Percentiles rank a stretch among this genome's conserved stretches.
Conservation (phyloP, 2,113 vertebrate genomes). For the Galemys pyrenaicus region DNA sequence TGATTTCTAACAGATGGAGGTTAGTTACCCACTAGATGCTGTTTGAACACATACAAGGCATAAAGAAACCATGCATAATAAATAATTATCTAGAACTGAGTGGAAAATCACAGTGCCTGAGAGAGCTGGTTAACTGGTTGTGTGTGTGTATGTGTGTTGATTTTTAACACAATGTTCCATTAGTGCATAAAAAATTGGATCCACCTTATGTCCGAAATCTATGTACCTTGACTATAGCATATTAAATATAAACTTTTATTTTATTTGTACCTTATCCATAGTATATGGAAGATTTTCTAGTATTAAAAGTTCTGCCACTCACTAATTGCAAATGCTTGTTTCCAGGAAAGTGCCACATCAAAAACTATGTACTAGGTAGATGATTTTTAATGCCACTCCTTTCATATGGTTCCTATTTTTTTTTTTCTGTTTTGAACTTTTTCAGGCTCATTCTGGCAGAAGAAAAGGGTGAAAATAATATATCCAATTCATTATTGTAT, state of each 20-base stretch:
- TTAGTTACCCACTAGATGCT: not conserved
- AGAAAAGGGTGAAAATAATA: slow-evolving; percentile 73
- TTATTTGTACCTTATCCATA: not conserved
- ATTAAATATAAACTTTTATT: not conserved
- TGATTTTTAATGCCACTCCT: slow-evolving; percentile 9
- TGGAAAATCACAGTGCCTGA: not conserved
- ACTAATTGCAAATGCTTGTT: slow-evolving; percentile 3
- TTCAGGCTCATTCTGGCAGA: slow-evolving; percentile 66
- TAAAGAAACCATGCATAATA: not conserved
- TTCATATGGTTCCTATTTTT: slow-evolving; percentile 70
- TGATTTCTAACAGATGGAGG: not conserved
- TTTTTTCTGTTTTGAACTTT: slow-evolving; percentile 64
- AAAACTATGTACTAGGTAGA: not conserved
- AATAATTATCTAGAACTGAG: not conserved
- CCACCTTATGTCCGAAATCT: not conserved
- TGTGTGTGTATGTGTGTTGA: not conserved
- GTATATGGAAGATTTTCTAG: not conserved
- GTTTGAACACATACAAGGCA: not conserved
- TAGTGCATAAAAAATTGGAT: not conserved
- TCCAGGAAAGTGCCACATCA: not conserved
- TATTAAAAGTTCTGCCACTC: not conserved
- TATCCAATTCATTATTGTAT: slow-evolving; percentile 80
- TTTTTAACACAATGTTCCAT: not conserved
- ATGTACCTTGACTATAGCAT: not conserved
- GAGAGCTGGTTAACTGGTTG: too few species aligned